A percentile compares a stretch with the other conserved stretches of the same genome.
phyloP scores from a whole-genome alignment of 2,888 invertebrate genomes.

The Eupithecia subfuscata region DNA sequence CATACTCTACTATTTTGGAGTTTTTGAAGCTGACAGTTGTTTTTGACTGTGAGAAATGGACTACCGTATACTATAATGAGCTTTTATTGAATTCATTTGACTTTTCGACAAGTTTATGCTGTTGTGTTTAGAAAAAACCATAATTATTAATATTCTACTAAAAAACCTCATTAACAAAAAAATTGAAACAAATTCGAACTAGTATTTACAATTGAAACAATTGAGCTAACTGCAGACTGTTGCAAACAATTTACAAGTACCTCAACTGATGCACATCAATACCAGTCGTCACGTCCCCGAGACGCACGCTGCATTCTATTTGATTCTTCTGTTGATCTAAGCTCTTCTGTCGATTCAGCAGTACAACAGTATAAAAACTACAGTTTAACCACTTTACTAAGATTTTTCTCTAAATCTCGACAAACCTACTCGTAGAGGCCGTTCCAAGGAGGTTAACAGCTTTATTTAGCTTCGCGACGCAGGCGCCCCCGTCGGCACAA shows the following conservation, averaged over 20 bases:
- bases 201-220: too few species aligned
- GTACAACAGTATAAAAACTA: neutral
- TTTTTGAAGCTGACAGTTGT: neutral
- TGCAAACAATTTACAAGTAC: too few species aligned
- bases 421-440: neutral
- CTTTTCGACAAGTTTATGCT: neutral
- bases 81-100: neutral
- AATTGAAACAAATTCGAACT: too few species aligned
- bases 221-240: too few species aligned
- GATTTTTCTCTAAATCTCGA: neutral
- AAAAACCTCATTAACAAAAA: too few species aligned
- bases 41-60: neutral
- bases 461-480: conserved; percentile 24
- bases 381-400: neutral
- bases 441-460: neutral
- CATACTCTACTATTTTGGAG: neutral
- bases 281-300: too few species aligned
- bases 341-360: neutral
- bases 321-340: neutral
- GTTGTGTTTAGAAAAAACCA: too few species aligned
- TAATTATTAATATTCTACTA: too few species aligned
- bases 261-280: too few species aligned
- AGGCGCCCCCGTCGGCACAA: neutral
- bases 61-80: too few species aligned
- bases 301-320: neutral